phyloP scores from a whole-genome alignment of 1,140 invertebrate genomes.

The Ericerus pela region DNA sequence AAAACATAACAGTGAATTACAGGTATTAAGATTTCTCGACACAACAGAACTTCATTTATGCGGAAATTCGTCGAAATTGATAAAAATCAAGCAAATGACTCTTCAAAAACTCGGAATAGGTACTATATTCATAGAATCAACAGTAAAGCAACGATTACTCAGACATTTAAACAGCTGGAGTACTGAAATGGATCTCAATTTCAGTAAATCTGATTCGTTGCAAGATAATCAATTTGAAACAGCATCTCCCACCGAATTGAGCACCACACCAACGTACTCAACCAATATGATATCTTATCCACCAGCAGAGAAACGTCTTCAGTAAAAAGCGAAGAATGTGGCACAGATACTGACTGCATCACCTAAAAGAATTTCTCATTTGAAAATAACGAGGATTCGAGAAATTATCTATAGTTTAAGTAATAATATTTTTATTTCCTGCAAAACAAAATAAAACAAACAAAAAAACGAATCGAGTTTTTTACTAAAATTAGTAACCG shows the following conservation, averaged over 20 bases:
- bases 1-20: no score
- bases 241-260: not conserved
- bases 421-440: no score
- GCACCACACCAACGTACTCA: not conserved
- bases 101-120: not conserved
- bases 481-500: no score
- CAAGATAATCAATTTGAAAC: not conserved
- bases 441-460: no score
- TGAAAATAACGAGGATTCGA: not conserved
- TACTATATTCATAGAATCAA: not conserved
- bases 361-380: not conserved
- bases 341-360: not conserved
- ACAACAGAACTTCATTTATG: not conserved
- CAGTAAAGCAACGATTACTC: not conserved
- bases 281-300: not conserved
- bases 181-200: not conserved
- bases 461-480: no score
- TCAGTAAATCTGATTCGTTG: not conserved
- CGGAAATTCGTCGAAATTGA: not conserved
- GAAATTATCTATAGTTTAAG: no score
- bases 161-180: not conserved
- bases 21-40: not conserved
- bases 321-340: no score
- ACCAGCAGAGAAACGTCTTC: no score
- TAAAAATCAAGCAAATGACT: not conserved